Percentiles rank a stretch among this genome's conserved stretches.
Conservation (phyloP, 2,797 vertebrate genomes). For the Geotrypetes seraphini region DNA sequence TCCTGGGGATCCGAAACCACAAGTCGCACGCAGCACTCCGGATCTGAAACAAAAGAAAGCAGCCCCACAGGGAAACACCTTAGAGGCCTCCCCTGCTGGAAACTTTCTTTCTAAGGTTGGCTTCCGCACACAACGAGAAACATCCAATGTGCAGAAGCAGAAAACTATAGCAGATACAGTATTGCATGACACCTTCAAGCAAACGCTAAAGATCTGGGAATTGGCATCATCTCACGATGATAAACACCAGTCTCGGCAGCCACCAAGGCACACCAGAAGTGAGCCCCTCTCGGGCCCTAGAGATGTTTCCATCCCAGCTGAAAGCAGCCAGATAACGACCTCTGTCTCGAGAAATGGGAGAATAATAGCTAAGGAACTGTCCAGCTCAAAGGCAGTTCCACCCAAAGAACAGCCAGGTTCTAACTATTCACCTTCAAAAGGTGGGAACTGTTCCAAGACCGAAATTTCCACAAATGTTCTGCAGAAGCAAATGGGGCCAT, state of each 20-base stretch:
- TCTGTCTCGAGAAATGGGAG: too few relatives aligned
- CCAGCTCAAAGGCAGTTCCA: too few relatives aligned
- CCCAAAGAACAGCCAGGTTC: too few relatives aligned
- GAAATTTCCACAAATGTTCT: fast-evolving
- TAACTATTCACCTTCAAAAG: too few relatives aligned
- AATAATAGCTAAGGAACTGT: too few relatives aligned
- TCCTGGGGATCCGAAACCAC: not conserved
- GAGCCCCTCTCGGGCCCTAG: too few relatives aligned
- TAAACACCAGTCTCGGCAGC: not conserved
- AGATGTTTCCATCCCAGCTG: fast-evolving
- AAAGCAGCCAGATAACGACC: not conserved
- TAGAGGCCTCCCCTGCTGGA: not conserved
- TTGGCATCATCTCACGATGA: conserved; percentile 11
- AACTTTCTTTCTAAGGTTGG: not conserved
- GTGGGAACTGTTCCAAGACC: not conserved
- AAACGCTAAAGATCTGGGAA: conserved; percentile 37
- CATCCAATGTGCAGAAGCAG: not conserved
- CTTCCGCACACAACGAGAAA: not conserved
- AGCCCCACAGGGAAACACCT: not conserved
- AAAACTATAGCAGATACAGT: not conserved
- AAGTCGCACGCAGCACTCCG: too few relatives aligned
- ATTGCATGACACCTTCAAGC: conserved; percentile 16
- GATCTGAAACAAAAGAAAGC: not conserved
- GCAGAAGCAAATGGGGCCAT: not conserved
- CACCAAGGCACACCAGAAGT: not conserved